These are phyloP conservation scores for Drosophila anceps DNA, from an alignment of 2,888 invertebrate species.

Conservation along the genomic window DNA sequence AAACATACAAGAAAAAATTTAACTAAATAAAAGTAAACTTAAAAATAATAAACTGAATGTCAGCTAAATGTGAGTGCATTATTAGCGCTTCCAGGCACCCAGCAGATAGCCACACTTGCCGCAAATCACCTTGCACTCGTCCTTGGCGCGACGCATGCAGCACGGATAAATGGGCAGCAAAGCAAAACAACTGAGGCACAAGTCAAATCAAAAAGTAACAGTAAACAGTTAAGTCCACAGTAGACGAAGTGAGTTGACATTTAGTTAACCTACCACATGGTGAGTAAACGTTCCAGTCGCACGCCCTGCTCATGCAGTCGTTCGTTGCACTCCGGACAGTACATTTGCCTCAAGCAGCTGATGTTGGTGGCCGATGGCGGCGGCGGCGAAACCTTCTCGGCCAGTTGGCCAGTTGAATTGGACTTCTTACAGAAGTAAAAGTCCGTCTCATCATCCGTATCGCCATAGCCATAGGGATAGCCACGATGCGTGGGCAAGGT, in stretches of 20 bases:
- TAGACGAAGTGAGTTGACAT: no score
- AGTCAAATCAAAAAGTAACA: background rate
- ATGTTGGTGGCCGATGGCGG: slow-evolving; percentile 64
- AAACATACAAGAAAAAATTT: background rate
- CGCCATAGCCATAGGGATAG: slow-evolving; percentile 70
- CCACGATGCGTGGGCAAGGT: slow-evolving; percentile 59
- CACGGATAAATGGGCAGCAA: slow-evolving; percentile 75
- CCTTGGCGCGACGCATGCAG: slow-evolving; percentile 63
- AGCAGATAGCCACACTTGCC: slow-evolving; percentile 76
- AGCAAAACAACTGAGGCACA: slow-evolving; percentile 67
- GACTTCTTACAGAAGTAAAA: slow-evolving; percentile 68
- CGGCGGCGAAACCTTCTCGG: slow-evolving; percentile 61
- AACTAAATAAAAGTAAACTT: slow-evolving; percentile 11
- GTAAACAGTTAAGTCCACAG: background rate
- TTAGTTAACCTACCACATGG: slow-evolving; percentile 64
- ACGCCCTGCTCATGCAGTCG: slow-evolving; percentile 73
- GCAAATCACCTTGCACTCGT: slow-evolving; percentile 78
- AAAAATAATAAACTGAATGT: slow-evolving; percentile 12
- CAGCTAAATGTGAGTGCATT: slow-evolving; percentile 27
- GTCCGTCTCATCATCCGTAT: slow-evolving; percentile 55
- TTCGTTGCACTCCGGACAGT: slow-evolving; percentile 79
- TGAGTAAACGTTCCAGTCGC: slow-evolving; percentile 68
- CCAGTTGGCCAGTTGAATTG: slow-evolving; percentile 66
- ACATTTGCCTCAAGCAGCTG: slow-evolving; percentile 79
- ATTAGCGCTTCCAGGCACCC: slow-evolving; percentile 75